Evolutionary conservation across 2,888 invertebrate genomes (phyloP), one percentile per base, ranked within the genome.

Genomic region (Agonopterix alstromeriana): DNA sequence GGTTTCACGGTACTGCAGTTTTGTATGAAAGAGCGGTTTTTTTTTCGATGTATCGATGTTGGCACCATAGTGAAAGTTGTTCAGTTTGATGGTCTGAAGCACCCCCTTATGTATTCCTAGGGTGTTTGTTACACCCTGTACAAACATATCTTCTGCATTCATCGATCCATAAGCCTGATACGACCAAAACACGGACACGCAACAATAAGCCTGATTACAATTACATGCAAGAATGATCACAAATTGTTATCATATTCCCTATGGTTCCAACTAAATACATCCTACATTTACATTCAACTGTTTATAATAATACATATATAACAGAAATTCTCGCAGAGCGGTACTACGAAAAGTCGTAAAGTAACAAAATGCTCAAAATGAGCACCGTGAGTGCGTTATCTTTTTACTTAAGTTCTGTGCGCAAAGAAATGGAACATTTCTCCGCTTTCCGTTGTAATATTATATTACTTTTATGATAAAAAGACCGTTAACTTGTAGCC

Each of bases 281-380:
- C 52, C 54, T 47, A 57, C 52, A 63, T 63, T 63, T 55, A 53
- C 63, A 61, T 63, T 51, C 45, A 48, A 45, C 51, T 53, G 59
- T 59, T 56, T 59, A 55, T 50, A 52, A 27, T 27, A 3, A 27
- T 27, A 27, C 27, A 5, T 27, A 27, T 27, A 27, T 7, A 27
- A 27, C 7, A 27, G 27, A 27, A 27, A 27, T 27, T 27, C 40
- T 10, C 17, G 7, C 46, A 9, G 11, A 40, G n/a, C 42, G 27
- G 35, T 40, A 46, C 46, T 27, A 40, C 27, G 41, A 10, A 10
- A 40, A 46, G 27, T 46, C 46, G 40, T 38, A 38, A 38, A 38
- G 38, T 38, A 10, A 10, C 10, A 38, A 38, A 38, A 10, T 10
- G 10, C 38, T 38, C 38, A 10, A 10, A 38, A 38, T 10, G 38